Evolutionary conservation across 2,888 invertebrate genomes (phyloP).

Genomic region (Pseudococcus longispinus): DNA sequence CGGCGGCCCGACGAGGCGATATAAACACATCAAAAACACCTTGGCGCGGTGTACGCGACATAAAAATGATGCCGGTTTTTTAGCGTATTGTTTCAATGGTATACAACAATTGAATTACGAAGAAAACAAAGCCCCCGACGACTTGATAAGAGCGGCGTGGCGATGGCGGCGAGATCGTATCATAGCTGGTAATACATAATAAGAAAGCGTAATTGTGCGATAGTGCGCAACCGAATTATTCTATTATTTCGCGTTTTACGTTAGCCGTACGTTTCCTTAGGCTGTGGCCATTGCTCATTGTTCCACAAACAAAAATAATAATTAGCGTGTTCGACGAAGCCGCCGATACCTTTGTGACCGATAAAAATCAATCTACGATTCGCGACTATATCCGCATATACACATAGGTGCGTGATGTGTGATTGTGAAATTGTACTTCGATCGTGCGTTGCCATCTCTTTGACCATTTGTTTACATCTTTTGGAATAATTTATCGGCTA

Average conservation of each 20-base stretch:
- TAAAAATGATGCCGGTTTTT: conserved; percentile 31
- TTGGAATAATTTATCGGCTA: neutral
- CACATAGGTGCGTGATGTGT: too few relatives aligned
- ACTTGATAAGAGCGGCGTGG: neutral
- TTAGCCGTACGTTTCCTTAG: neutral
- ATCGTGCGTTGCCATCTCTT: neutral
- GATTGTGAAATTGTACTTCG: neutral
- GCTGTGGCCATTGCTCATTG: conserved; percentile 53
- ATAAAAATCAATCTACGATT: conserved; percentile 21
- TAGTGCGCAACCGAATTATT: conserved; percentile 28
- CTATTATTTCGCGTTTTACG: conserved; percentile 15
- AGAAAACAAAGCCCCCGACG: conserved; percentile 20
- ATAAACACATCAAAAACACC: conserved; percentile 12
- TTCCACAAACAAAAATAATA: conserved; percentile 34
- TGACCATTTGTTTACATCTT: neutral
- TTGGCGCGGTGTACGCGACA: neutral
- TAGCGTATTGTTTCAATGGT: conserved; percentile 25
- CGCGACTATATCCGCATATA: neutral
- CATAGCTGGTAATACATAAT: neutral
- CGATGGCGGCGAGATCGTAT: neutral
- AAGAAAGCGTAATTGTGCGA: conserved; percentile 37
- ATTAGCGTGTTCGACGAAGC: conserved; percentile 12
- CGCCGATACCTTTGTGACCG: conserved; percentile 25
- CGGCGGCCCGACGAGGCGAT: neutral
- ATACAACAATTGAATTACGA: neutral